Conservation (phyloP, 2,113 vertebrate species). For the Sitta europaea region DNA sequence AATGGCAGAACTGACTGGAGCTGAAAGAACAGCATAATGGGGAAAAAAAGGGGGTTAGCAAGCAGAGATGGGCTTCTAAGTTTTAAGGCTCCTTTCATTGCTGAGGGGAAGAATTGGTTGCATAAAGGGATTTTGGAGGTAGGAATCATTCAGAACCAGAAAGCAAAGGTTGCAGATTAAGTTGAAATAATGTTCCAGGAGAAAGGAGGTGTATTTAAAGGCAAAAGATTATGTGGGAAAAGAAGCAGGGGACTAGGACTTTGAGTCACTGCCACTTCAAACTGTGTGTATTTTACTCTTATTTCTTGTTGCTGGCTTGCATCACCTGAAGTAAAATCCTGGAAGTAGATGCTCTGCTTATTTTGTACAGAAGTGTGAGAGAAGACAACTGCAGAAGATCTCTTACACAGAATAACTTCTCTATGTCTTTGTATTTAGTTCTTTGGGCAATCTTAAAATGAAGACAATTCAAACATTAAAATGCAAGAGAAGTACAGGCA, state of each 20-base stretch:
- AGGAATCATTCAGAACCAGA: not conserved
- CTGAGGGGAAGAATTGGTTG: not conserved
- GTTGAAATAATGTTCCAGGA: not conserved
- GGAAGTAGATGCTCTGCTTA: not conserved
- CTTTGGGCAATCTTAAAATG: not conserved
- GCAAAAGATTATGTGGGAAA: not conserved
- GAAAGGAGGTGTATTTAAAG: not conserved
- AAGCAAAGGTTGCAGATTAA: slow-evolving; percentile 7
- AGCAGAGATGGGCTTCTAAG: not conserved
- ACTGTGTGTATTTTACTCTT: not conserved
- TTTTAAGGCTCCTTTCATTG: slow-evolving; percentile 18
- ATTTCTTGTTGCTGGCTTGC: not conserved
- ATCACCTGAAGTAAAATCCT: not conserved
- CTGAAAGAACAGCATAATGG: slow-evolving; percentile 1
- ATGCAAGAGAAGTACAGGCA: not conserved
- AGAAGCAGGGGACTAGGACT: not conserved
- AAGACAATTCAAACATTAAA: not conserved
- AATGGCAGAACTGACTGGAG: slow-evolving; percentile 20
- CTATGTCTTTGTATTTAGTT: not conserved
- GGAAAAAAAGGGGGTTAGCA: not conserved
- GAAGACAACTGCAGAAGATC: not conserved
- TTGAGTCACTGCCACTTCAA: not conserved
- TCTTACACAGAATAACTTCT: not conserved
- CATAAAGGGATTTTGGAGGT: not conserved
- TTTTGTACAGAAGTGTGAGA: not conserved